phyloP scores from a whole-genome alignment of 1,140 invertebrate genomes.

The Pseudobourletiella spinata region DNA sequence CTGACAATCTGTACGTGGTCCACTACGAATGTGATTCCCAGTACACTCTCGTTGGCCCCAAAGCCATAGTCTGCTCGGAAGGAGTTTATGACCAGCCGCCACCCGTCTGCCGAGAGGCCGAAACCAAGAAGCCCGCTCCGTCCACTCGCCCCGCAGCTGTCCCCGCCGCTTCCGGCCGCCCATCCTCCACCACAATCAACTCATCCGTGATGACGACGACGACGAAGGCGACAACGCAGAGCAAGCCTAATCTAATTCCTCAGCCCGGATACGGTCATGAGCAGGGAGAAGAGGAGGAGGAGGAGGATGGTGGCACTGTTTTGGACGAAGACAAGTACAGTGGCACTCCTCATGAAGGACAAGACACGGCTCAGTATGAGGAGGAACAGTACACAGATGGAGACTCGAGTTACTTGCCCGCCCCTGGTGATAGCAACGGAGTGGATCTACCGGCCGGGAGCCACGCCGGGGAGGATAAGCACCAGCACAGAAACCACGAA shows the following conservation, averaged over 20 bases:
- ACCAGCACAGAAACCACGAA: conserved; percentile 5
- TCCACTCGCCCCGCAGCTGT: conserved; percentile 35
- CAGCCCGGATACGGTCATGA: conserved; percentile 16
- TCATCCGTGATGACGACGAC: background rate
- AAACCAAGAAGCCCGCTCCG: conserved; percentile 34
- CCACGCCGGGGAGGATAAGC: background rate
- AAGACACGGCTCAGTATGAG: too few relatives aligned
- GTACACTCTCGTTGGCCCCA: conserved; percentile 58
- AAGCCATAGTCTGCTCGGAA: conserved; percentile 58
- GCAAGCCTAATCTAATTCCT: too few relatives aligned
- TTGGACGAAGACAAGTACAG: too few relatives aligned
- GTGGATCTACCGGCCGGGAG: too few relatives aligned
- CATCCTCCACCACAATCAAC: conserved; percentile 1
- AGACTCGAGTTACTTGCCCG: too few relatives aligned
- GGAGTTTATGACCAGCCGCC: conserved; percentile 68
- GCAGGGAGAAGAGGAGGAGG: conserved; percentile 7
- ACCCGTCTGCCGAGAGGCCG: conserved; percentile 44
- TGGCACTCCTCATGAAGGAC: too few relatives aligned
- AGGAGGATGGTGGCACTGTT: conserved; percentile 36
- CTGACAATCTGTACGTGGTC: conserved; percentile 51
- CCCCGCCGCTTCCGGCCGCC: background rate
- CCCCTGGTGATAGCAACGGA: background rate
- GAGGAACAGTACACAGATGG: too few relatives aligned
- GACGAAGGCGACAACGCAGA: conserved; percentile 36
- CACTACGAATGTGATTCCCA: conserved; percentile 63